These are phyloP conservation scores for Lycodopsis pacificus DNA, from an alignment of 2,797 vertebrate species.

Conservation along the genomic window DNA sequence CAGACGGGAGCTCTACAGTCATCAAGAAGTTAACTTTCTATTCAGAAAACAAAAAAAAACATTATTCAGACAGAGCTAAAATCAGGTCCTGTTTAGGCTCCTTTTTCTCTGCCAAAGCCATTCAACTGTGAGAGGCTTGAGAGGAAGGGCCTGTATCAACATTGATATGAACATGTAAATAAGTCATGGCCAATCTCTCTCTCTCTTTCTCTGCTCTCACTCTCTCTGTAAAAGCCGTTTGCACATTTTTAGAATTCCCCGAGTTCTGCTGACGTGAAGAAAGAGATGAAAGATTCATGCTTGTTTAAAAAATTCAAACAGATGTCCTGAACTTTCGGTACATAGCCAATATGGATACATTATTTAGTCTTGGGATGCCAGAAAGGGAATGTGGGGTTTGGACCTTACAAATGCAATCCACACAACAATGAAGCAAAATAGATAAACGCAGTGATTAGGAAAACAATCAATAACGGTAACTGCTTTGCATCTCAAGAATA, in stretches of 20 bases:
- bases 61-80: constrained; percentile 27
- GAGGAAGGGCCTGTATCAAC: constrained; percentile 60
- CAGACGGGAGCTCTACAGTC: constrained; percentile 19
- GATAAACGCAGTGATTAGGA: not conserved
- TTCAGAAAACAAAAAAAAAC: not conserved
- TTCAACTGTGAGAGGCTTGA: constrained; percentile 46
- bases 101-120: constrained; percentile 30
- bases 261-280: constrained; percentile 78
- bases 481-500: not conserved
- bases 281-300: constrained; percentile 83
- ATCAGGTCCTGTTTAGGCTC: constrained; percentile 13
- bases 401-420: constrained; percentile 50
- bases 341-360: constrained; percentile 75
- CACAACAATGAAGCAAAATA: constrained; percentile 31
- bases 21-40: constrained; percentile 33
- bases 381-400: constrained; percentile 57
- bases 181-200: constrained; percentile 73
- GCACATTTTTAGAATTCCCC: constrained; percentile 79
- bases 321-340: constrained; percentile 82
- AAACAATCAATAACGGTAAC: not conserved
- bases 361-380: constrained; percentile 76
- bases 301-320: constrained; percentile 84
- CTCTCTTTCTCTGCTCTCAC: constrained; percentile 9
- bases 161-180: constrained; percentile 79
- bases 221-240: constrained; percentile 65